Percentiles rank a stretch among this genome's conserved stretches.
Evolutionary conservation across 2,113 vertebrate genomes (phyloP).

Genomic region (Miniopterus natalensis): DNA sequence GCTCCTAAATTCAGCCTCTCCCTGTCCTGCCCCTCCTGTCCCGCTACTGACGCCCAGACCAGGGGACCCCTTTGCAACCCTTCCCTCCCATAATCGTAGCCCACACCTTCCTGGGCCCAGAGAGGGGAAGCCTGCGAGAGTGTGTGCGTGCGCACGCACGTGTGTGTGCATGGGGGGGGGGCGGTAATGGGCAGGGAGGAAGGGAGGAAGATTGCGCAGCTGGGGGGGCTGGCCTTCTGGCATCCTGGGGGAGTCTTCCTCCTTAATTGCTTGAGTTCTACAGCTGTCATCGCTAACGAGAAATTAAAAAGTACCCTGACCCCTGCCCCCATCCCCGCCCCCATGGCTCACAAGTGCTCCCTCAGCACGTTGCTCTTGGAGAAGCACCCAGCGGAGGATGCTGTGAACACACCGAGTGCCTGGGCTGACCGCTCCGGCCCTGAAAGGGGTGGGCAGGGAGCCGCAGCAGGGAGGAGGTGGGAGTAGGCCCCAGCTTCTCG

Average conservation of each 20-base stretch:
- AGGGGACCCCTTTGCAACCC: slow-evolving; percentile 33
- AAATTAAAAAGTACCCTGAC: slow-evolving; percentile 90
- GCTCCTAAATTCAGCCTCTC: not conserved
- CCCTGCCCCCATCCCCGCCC: slow-evolving; percentile 80
- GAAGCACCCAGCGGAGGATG: slow-evolving; percentile 22
- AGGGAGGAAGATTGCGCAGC: slow-evolving; percentile 72
- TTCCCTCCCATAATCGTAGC: slow-evolving; percentile 82
- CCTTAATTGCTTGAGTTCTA: slow-evolving; percentile 90
- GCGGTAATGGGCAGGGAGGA: slow-evolving; percentile 45
- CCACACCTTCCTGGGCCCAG: slow-evolving; percentile 62
- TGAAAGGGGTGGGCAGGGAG: not conserved
- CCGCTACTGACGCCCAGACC: not conserved
- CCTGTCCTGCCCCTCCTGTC: not conserved
- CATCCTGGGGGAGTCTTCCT: slow-evolving; percentile 89
- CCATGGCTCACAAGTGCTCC: slow-evolving; percentile 68
- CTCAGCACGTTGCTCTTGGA: slow-evolving; percentile 78
- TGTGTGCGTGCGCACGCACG: not conserved
- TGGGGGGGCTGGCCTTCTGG: slow-evolving; percentile 65
- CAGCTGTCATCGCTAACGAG: slow-evolving; percentile 88
- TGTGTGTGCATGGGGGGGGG: fast-evolving
- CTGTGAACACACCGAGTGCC: not conserved
- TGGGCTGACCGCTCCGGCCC: not conserved
- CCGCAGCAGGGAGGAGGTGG: not conserved
- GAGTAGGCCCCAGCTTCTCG: not conserved
- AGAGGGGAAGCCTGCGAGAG: not conserved